Base-by-base conservation (phyloP, 2,797 vertebrate genomes). In the Pseudotriccus pelzelni region DNA sequence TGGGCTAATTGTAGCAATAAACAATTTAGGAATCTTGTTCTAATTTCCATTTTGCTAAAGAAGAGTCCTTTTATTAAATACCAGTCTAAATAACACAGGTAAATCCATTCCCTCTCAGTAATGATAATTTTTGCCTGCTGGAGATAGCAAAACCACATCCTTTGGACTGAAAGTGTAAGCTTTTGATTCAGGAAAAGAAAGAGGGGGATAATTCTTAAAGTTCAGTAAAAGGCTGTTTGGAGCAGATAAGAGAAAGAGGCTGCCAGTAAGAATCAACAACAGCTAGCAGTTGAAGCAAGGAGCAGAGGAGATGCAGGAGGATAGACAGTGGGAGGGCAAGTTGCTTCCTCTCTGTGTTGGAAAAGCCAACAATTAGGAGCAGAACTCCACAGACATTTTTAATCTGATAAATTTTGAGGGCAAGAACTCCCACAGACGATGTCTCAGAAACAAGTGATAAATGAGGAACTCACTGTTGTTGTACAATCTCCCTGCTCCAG, bases 401-500 rank as follows among this genome's bases (percentile, higher is more conserved):
- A 49, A 34, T 67, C 36, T 78, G 27, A 16, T 43, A 43, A 32
- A 41, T 41, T 32, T 72, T 83, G 55, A 41, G 2, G 1, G 39
- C 55, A 49, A 34, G 21, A 77, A 67, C 32, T 63, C 13, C 22
- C 30, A 39, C 16, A 39, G n/a, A 28, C 15, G 2, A 41, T n/a
- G 7, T 62, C 43, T 46, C 52, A 52, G 34, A 64, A 84, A 37
- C 30, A 69, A 10, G 6, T 2, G 6, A 16, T 32, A 34, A 79
- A 55, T 30, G 32, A 64, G 34, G 37, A 77, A 56, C 46, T 93
- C 53, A 90, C n/a, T 30, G 30, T 30, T 74, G 7, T 36, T 67
- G n/a, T 69, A 47, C 50, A 24, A 64, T 44, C 7, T 64, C 25
- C 30, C 21, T 46, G 32, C 70, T 89, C 18, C 91, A 99, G 99